Conservation (phyloP, 2,888 invertebrate genomes). For the Phrixothrix hirtus region DNA sequence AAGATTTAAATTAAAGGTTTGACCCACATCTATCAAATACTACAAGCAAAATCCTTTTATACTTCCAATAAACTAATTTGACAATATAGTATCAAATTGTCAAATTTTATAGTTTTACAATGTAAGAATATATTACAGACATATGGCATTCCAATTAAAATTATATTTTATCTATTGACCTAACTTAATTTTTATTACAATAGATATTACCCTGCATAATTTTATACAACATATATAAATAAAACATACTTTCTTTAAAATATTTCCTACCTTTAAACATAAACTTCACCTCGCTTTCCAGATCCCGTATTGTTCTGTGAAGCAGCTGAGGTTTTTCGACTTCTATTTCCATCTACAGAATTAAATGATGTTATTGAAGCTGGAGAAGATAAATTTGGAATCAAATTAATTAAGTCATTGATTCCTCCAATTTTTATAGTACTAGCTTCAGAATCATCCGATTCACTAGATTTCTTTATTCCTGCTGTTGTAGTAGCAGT, state of each 20-base stretch:
- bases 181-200: no score
- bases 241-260: no score
- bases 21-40: no score
- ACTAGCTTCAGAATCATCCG: slow-evolving; percentile 31
- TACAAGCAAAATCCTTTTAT: no score
- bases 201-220: slow-evolving; percentile 8
- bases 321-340: slow-evolving; percentile 56
- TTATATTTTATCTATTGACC: no score
- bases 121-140: no score
- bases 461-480: slow-evolving; percentile 43
- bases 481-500: slow-evolving; percentile 46
- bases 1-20: no score
- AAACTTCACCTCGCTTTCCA: slow-evolving; percentile 61
- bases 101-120: no score
- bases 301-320: slow-evolving; percentile 55
- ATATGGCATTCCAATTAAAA: no score
- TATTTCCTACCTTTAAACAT: no score
- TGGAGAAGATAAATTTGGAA: slow-evolving; percentile 41
- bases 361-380: slow-evolving; percentile 39
- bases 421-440: background rate
- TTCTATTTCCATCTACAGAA: slow-evolving; percentile 39
- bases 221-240: background rate
- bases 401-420: slow-evolving; percentile 25
- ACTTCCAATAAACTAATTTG: no score
- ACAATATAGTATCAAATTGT: no score